Evolutionary conservation across 2,113 vertebrate species (phyloP), one percentile per base, ranked within the genome.

Genomic region (Xiphophorus couchianus): DNA sequence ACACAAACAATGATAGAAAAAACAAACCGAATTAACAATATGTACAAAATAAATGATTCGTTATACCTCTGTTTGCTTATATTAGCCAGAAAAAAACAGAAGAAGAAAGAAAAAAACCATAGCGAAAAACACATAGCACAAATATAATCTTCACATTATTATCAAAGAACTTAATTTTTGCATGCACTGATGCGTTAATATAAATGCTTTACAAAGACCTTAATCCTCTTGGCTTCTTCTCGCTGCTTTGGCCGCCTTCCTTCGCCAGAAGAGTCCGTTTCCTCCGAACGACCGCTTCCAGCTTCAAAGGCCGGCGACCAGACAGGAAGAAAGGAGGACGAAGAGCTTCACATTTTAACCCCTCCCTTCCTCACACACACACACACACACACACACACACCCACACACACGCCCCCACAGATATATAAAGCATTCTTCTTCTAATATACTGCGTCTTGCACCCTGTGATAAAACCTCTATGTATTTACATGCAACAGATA

Each of bases 161-260:
- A 93, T 93, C 91, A 93, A 94, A 92, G 89, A 94, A 94, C 91
- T 93, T 89, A 94, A 93, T 86, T 91, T 37, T 71, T 92, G 92
- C 94, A 95, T 94, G 94, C 93, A 94, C 82, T 88, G 92, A 93
- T 94, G 94, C 92, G 79, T 86, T 87, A 86, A 87, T 94, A 94
- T 88, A 94, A 93, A 94, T 94, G 92, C 91, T 94, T 93, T 91
- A 94, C 93, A 94, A 92, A 94, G 88, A 93, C 82, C 80, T 83
- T 84, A 48, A 85, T 82, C 73, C 63, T 88, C 66, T 37, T 9
- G 73, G 79, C 77, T 83, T 76, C 62, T 81, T 80, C 80, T 74
- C 29, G 42, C 73, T 66, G 67, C 81, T 78, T 74, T 58, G 65
- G 74, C 85, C 71, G 74, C 73, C 73, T 78, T 68, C 83, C 85